Conservation (phyloP, 2,797 vertebrate species). For the Alcedo atthis region DNA sequence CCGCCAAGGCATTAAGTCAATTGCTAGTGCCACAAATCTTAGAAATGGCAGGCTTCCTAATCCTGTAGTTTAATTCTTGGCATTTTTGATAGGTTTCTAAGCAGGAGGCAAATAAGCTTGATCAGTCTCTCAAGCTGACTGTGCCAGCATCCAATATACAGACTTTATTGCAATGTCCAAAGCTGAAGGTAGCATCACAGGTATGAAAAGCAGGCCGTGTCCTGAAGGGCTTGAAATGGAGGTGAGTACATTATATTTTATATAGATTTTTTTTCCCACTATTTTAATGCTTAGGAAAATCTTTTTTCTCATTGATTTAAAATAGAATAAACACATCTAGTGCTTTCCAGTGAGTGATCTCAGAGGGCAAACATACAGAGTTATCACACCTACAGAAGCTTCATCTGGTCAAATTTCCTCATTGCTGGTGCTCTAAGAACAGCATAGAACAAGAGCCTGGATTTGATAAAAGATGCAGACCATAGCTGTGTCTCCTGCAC, state of each 20-base stretch:
- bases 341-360: not conserved
- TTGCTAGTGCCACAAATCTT: constrained; percentile 5
- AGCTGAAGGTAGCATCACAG: not conserved
- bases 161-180: not conserved
- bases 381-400: not conserved
- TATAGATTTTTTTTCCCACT: not conserved
- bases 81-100: constrained; percentile 9
- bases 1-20: not conserved
- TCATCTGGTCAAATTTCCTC: not conserved
- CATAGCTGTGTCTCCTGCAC: not conserved
- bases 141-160: not conserved
- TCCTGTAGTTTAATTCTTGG: constrained; percentile 43
- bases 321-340: not conserved
- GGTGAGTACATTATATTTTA: not conserved
- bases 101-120: not conserved
- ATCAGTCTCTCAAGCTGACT: not conserved
- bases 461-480: not conserved
- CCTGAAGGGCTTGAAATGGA: not conserved
- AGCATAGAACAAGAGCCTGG: not conserved
- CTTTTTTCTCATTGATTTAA: not conserved
- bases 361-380: not conserved
- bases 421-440: not conserved
- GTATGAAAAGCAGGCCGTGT: not conserved
- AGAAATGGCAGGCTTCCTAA: constrained; percentile 43
- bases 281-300: not conserved